These are phyloP conservation scores for Sylvicapra grimmia DNA, from an alignment of 2,113 vertebrate genomes.

Conservation along the genomic window DNA sequence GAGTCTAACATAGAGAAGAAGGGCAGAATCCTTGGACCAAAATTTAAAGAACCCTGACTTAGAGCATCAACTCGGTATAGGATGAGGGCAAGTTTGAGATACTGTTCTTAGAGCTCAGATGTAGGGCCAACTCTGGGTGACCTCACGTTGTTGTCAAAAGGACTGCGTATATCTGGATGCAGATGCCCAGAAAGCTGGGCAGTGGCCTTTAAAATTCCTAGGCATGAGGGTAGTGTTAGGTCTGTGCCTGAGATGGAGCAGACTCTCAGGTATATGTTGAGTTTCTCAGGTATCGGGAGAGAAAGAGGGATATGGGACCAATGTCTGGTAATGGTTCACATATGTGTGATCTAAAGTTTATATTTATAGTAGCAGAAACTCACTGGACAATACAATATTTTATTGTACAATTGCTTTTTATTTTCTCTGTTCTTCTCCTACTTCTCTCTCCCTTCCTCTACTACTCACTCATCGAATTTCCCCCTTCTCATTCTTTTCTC, in stretches of 20 bases:
- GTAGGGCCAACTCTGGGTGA: neutral
- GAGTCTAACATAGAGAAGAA: neutral
- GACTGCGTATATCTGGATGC: too few species aligned
- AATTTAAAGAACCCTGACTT: neutral
- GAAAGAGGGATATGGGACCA: neutral
- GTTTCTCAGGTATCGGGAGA: neutral
- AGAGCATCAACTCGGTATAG: neutral
- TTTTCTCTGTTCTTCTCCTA: neutral
- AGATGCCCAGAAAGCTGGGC: neutral
- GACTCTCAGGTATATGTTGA: neutral
- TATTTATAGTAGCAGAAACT: neutral
- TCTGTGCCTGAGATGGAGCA: neutral
- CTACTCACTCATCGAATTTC: too few species aligned
- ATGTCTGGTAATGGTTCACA: neutral
- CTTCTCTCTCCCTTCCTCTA: neutral
- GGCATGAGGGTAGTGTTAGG: neutral
- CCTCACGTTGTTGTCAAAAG: neutral
- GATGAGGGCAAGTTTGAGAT: neutral
- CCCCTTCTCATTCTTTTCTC: neutral
- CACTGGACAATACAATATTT: neutral
- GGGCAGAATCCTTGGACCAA: neutral
- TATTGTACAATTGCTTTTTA: neutral
- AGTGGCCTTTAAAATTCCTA: neutral
- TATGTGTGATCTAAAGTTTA: neutral
- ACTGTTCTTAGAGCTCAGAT: neutral